Evolutionary conservation across 2,797 vertebrate species (phyloP).

Genomic region (Sarcoramphus papa): DNA sequence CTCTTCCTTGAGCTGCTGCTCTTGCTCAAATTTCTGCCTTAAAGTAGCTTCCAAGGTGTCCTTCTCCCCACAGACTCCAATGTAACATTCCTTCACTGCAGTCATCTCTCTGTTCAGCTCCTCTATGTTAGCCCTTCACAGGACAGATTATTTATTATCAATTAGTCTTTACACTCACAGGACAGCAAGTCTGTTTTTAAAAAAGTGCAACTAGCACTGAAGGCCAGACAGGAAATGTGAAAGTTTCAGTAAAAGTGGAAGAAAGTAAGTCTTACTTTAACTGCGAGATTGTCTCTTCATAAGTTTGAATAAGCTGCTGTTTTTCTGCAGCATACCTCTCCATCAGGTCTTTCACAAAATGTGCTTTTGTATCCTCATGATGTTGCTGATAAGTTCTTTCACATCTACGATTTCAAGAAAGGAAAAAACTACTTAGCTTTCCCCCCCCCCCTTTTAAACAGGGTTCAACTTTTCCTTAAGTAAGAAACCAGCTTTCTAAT

Average conservation of each 20-base stretch:
- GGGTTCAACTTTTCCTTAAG: neutral
- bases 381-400: conserved; percentile 90
- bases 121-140: conserved; percentile 78
- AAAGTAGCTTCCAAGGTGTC: conserved; percentile 79
- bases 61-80: conserved; percentile 90
- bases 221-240: neutral
- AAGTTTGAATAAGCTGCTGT: conserved; percentile 73
- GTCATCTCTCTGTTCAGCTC: conserved; percentile 82
- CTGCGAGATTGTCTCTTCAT: conserved; percentile 76
- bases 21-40: conserved; percentile 68
- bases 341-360: conserved; percentile 78
- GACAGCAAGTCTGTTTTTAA: neutral
- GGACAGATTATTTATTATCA: neutral
- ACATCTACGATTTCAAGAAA: conserved; percentile 66
- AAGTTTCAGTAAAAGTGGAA: neutral
- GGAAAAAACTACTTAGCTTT: neutral
- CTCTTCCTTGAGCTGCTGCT: conserved; percentile 70
- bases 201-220: neutral
- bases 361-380: conserved; percentile 87
- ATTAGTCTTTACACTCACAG: neutral
- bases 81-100: conserved; percentile 90
- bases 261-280: conserved; percentile 77
- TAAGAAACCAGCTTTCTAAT: neutral
- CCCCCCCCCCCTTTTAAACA: neutral
- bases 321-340: conserved; percentile 75